Evolutionary conservation across 2,113 vertebrate species (phyloP), one percentile per base, ranked within the genome.

Genomic region (Cisticola juncidis): DNA sequence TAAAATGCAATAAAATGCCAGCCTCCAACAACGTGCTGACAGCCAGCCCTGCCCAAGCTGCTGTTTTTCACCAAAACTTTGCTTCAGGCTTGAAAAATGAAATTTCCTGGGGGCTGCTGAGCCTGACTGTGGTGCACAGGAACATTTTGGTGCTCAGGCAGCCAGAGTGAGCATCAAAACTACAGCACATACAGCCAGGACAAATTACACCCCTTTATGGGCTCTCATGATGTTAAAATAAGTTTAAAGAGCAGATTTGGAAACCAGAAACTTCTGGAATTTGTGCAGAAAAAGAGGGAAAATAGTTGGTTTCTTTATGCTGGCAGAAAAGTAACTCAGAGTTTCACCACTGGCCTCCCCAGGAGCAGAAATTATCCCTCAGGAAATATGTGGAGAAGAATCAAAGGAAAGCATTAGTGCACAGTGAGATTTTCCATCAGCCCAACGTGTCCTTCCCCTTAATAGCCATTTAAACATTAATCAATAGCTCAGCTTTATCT

Each of bases 401-500:
- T 69, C 51, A 79, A 56, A 89, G 38, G 60, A 42, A 57, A 78
- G 56, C 1, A 2, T 28, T 35, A 38, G 58, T 6, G 9, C 73
- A 81, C 28, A 69, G 56, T 24, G 65, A 92, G 70, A 11, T 9
- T 12, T 84, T 85, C 83, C 86, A 90, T 94, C 81, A 95, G 5
- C 25, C 64, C 70, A 53, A 42, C 12, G 1, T 4, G 20, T 65
- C 62, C 62, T 61, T 78, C 77, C 14, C 14, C 62, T 80, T 86
- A 90, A 53, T 42, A 53, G 88, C 70, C 68, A 72, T 85, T 93
- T 90, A 91, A 94, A 68, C 85, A 87, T 83, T 93, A 91, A 94
- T 97, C 96, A 95, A 92, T 93, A 96, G 57, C 81, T 68, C 64
- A 65, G 81, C 78, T 86, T 76, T 92, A 88, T 91, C 84, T 82